Evolutionary conservation across 1,140 invertebrate species (phyloP).

Genomic region (Sycobia sp.): DNA sequence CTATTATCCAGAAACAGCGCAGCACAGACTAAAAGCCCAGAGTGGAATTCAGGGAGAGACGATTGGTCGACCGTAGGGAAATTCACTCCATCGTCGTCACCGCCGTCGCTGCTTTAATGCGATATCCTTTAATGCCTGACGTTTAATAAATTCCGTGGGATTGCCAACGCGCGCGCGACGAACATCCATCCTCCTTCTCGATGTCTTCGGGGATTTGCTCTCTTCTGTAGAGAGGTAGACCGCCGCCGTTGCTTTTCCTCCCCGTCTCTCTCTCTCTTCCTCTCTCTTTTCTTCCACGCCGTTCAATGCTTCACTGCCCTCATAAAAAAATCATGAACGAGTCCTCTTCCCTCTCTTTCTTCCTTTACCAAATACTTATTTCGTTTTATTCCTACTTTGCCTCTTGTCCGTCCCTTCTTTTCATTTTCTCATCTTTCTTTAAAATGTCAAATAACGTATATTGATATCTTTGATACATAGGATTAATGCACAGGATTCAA

Average conservation of each 20-base stretch:
- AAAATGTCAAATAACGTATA: slow-evolving; percentile 12
- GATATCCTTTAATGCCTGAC: slow-evolving; percentile 40
- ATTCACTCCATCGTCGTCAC: slow-evolving; percentile 29
- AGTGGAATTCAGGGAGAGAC: slow-evolving; percentile 6
- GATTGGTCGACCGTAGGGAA: slow-evolving; percentile 39
- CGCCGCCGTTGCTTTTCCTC: neutral
- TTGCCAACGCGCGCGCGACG: slow-evolving; percentile 20
- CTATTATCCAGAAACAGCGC: slow-evolving; percentile 16
- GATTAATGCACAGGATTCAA: neutral
- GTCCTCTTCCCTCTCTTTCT: slow-evolving; percentile 8
- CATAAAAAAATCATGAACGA: slow-evolving; percentile 30
- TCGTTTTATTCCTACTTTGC: no score
- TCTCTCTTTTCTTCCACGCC: no score
- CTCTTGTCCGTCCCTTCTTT: slow-evolving; percentile 16
- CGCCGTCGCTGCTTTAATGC: slow-evolving; percentile 29
- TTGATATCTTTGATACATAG: slow-evolving; percentile 16
- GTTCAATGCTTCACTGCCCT: neutral
- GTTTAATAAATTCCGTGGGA: slow-evolving; percentile 42
- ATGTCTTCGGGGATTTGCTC: slow-evolving; percentile 32
- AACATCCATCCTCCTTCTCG: slow-evolving; percentile 24
- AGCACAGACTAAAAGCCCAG: slow-evolving; percentile 2
- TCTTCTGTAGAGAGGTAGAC: neutral
- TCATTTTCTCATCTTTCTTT: slow-evolving; percentile 11
- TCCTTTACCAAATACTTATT: no score
- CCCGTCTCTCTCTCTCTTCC: no score